These are phyloP conservation scores for Furcifer pardalis DNA, from an alignment of 2,797 vertebrate species.

Conservation along the genomic window DNA sequence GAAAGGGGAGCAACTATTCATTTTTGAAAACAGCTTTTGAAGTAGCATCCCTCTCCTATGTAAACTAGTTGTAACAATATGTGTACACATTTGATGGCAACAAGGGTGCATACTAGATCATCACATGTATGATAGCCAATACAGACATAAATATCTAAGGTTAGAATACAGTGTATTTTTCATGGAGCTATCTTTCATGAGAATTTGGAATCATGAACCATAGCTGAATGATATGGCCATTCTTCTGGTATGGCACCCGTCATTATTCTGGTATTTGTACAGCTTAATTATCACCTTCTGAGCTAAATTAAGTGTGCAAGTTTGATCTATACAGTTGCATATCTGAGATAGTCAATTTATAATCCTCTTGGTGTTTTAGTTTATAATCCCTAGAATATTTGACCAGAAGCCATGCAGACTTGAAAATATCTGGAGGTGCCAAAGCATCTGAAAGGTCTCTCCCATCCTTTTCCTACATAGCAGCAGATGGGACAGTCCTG, in stretches of 20 bases:
- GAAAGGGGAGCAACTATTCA: background rate
- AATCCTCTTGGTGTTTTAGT: background rate
- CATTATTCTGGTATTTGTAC: background rate
- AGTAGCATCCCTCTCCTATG: background rate
- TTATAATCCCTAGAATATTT: background rate
- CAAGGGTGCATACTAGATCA: background rate
- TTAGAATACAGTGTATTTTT: no score
- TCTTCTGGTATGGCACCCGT: background rate
- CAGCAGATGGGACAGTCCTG: no score
- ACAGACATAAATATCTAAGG: background rate
- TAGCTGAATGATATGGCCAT: background rate
- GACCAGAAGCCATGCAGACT: background rate
- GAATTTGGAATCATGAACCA: background rate
- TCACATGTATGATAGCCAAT: background rate
- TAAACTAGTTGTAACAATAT: background rate
- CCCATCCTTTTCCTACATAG: no score
- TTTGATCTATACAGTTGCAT: no score
- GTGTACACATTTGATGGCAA: background rate
- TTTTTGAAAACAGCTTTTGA: background rate
- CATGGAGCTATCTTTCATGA: background rate
- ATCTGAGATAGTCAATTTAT: background rate
- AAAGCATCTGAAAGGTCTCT: background rate
- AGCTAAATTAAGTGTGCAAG: background rate
- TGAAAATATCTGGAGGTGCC: background rate
- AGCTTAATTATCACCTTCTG: background rate